phyloP scores from a whole-genome alignment of 2,113 vertebrate genomes.

The Choloepus hoffmanni region DNA sequence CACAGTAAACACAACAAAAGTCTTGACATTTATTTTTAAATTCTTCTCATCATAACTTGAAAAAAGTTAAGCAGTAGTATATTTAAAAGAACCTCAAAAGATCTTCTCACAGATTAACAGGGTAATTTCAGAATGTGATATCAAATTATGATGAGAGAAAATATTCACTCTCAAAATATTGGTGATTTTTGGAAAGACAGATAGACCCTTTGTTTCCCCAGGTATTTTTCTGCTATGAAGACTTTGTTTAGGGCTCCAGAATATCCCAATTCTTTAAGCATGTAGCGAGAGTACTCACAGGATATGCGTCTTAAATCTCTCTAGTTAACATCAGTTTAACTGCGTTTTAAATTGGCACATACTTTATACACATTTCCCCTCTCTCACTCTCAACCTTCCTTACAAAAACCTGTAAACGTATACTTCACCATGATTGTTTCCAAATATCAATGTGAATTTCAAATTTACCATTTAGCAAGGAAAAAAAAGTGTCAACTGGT shows the following conservation, averaged over 20 bases:
- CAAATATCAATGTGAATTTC: not conserved
- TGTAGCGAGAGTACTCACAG: not conserved
- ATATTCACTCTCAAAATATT: not conserved
- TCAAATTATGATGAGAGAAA: not conserved
- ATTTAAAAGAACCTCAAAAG: not conserved
- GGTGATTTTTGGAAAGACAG: not conserved
- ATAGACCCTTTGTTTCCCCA: not conserved
- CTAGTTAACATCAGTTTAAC: not conserved
- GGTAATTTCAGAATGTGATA: not conserved
- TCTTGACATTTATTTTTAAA: slow-evolving; percentile 38
- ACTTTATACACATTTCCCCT: not conserved
- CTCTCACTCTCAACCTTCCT: not conserved
- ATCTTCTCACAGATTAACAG: not conserved
- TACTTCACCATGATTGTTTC: not conserved
- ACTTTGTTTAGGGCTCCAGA: not conserved
- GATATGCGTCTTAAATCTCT: not conserved
- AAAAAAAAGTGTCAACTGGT: not conserved
- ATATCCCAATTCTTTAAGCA: not conserved
- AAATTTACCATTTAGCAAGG: not conserved
- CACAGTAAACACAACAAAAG: slow-evolving; percentile 54
- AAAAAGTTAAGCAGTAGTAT: not conserved
- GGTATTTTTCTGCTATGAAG: not conserved
- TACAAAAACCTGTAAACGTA: not conserved
- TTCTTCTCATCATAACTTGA: not conserved
- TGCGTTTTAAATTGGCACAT: not conserved